phyloP scores from a whole-genome alignment of 2,113 vertebrate species.

The Xenopus tropicalis region UCB_Xtro_10.0 CM004450.2:103771001-103771500 shows the following conservation, averaged over 20 bases:
- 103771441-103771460: conserved; percentile 39
- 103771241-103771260: conserved; percentile 12
- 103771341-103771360: conserved; percentile 60
- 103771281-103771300: conserved; percentile 47
- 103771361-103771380: conserved; percentile 66
- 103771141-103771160: background rate
- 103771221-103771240: conserved; percentile 4
- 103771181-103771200: conserved; percentile 24
- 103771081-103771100: background rate
- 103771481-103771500: conserved; percentile 34
- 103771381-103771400: conserved; percentile 49
- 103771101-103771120: background rate
- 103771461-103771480: conserved; percentile 47
- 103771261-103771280: conserved; percentile 26
- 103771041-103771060: too few relatives aligned
- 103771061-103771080: too few relatives aligned
- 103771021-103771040: too few relatives aligned
- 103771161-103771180: background rate
- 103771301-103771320: conserved; percentile 49
- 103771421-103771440: conserved; percentile 49
- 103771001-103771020: too few relatives aligned
- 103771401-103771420: conserved; percentile 49
- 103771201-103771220: conserved; percentile 33
- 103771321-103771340: conserved; percentile 61
- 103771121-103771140: too few relatives aligned